Evolutionary conservation across 2,113 vertebrate species (phyloP).

Genomic region (Pseudorhombus dupliciocellatus): DNA sequence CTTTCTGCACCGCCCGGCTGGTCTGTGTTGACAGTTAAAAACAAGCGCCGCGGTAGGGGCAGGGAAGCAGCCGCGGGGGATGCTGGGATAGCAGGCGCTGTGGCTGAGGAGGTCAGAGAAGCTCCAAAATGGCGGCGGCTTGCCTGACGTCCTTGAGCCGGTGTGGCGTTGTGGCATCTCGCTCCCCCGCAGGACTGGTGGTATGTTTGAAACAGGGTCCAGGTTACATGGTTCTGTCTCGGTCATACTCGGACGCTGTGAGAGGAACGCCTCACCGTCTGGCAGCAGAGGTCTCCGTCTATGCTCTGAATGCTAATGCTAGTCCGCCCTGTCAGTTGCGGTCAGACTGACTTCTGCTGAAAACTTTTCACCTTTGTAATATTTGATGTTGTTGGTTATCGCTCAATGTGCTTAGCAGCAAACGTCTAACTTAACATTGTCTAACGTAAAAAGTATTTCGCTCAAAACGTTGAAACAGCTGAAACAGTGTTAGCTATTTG

Average conservation of each 20-base stretch:
- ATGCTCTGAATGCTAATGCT: conserved; percentile 10
- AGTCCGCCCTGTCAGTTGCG: background rate
- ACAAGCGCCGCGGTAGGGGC: background rate
- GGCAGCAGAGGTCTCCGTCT: conserved; percentile 29
- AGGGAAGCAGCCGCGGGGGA: conserved; percentile 19
- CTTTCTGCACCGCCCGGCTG: background rate
- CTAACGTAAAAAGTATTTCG: no score
- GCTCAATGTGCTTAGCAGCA: no score
- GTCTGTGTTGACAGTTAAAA: background rate
- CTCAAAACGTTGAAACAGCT: no score
- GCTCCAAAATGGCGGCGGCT: conserved; percentile 74
- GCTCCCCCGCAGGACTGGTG: conserved; percentile 53
- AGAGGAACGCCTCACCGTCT: background rate
- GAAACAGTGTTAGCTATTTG: no score
- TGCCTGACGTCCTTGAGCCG: conserved; percentile 76
- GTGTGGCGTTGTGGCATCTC: conserved; percentile 47
- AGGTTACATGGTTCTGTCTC: accelerated
- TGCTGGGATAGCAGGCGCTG: conserved; percentile 41
- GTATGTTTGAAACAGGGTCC: conserved; percentile 27
- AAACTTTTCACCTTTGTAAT: background rate
- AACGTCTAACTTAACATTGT: no score
- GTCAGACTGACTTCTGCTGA: background rate
- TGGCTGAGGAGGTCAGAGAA: conserved; percentile 57
- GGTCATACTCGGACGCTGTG: background rate
- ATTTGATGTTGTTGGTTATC: no score